These are phyloP conservation scores for Cryptotermes secundus DNA, from an alignment of 1,140 invertebrate genomes.

Conservation along the genomic window DNA sequence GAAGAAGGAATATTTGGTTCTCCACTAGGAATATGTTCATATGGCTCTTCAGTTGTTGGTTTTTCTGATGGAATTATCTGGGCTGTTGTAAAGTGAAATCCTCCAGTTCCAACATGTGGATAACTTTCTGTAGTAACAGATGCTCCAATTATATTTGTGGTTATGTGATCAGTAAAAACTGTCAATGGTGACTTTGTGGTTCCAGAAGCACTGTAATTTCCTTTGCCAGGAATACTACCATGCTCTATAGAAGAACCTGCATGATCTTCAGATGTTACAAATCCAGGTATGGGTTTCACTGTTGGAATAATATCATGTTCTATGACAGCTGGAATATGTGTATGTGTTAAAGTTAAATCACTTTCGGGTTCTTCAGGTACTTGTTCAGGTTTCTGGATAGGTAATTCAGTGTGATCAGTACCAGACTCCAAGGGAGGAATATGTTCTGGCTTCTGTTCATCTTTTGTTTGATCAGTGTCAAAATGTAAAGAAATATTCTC, in stretches of 20 bases:
- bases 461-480: constrained; percentile 5
- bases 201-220: not conserved
- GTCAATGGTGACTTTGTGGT: not conserved
- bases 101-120: not conserved
- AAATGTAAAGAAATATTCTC: too few species aligned
- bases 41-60: constrained; percentile 41
- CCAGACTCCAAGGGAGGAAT: not conserved
- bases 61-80: constrained; percentile 7
- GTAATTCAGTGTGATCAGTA: not conserved
- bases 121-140: not conserved
- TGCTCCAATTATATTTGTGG: not conserved
- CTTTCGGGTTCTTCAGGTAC: not conserved
- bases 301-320: not conserved
- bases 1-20: not conserved
- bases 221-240: not conserved
- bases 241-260: too few species aligned
- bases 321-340: not conserved
- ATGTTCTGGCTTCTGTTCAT: constrained; percentile 3
- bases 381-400: not conserved
- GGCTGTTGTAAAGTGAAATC: not conserved
- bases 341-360: not conserved
- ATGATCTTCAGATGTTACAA: too few species aligned
- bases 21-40: not conserved
- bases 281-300: too few species aligned
- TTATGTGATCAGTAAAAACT: not conserved